phyloP scores from a whole-genome alignment of 92 coral and sea anemone species.

The Siderastrea siderea region DNA sequence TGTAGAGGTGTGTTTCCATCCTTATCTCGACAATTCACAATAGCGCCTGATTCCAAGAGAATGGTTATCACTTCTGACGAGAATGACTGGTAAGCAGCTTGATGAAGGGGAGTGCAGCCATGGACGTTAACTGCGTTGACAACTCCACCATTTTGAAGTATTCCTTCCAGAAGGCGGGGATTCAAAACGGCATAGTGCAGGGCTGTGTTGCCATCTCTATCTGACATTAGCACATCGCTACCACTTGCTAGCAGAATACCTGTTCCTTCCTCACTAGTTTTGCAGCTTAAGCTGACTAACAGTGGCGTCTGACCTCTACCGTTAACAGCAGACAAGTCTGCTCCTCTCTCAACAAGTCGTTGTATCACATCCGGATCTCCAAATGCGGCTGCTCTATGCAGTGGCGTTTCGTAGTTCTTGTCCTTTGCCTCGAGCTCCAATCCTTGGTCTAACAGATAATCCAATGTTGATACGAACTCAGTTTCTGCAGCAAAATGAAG shows the following conservation, averaged over 20 bases:
- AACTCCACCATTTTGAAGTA: neutral
- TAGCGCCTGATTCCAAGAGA: too few relatives aligned
- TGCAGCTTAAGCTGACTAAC: conserved; percentile 14
- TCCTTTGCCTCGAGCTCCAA: conserved; percentile 22
- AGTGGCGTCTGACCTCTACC: conserved; percentile 55
- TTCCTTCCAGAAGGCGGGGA: neutral
- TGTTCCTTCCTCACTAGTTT: neutral
- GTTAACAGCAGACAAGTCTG: conserved; percentile 63
- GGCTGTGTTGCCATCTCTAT: neutral
- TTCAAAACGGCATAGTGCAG: neutral
- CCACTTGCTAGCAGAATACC: neutral
- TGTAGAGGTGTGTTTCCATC: too few relatives aligned
- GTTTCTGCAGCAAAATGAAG: conserved; percentile 16
- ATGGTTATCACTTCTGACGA: too few relatives aligned
- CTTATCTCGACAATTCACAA: too few relatives aligned
- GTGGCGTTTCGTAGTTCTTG: conserved; percentile 57
- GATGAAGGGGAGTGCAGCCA: neutral
- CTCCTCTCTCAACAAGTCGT: conserved; percentile 54
- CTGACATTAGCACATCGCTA: neutral
- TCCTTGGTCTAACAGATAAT: conserved; percentile 9
- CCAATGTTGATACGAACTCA: neutral
- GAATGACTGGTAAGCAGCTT: neutral
- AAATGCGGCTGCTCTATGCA: conserved; percentile 70
- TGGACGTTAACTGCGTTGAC: neutral
- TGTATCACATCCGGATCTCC: conserved; percentile 39